phyloP scores from a whole-genome alignment of 2,888 invertebrate genomes.

The Cerastoderma edule region DNA sequence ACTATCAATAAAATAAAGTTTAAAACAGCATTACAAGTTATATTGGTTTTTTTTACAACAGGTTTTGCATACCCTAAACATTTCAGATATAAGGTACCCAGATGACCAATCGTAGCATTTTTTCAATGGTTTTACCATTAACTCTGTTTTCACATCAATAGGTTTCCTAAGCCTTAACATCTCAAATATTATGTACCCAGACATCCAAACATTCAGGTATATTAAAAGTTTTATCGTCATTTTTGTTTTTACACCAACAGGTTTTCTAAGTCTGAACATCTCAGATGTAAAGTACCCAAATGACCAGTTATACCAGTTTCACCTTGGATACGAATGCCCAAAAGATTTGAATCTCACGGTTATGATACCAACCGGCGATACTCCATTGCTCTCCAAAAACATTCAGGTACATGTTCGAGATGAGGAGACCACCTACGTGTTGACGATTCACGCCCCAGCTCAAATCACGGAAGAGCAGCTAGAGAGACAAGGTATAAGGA shows the following conservation, averaged over 20 bases:
- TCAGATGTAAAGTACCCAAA: constrained; percentile 74
- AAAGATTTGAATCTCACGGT: constrained; percentile 73
- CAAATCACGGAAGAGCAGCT: constrained; percentile 29
- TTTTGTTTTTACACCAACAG: constrained; percentile 58
- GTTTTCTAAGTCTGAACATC: constrained; percentile 75
- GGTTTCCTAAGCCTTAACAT: too few species aligned
- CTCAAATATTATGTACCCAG: too few species aligned
- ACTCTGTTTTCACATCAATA: constrained; percentile 46
- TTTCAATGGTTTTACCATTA: too few species aligned
- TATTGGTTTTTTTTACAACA: too few species aligned
- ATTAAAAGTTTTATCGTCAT: too few species aligned
- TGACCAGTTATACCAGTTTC: constrained; percentile 74
- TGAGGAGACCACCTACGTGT: constrained; percentile 53
- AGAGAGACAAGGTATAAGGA: constrained; percentile 17
- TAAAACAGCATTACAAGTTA: too few species aligned
- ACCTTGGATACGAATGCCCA: constrained; percentile 78
- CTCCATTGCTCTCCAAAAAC: constrained; percentile 65
- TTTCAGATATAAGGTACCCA: too few species aligned
- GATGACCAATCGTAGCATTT: too few species aligned
- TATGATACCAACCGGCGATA: constrained; percentile 76
- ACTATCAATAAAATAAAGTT: too few species aligned
- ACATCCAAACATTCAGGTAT: too few species aligned
- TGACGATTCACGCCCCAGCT: constrained; percentile 69
- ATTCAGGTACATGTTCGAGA: constrained; percentile 69
- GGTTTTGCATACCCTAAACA: too few species aligned